A percentile compares a stretch with the other conserved stretches of the same genome.
phyloP scores from a whole-genome alignment of 2,797 vertebrate genomes.

The Micromesistius poutassou region DNA sequence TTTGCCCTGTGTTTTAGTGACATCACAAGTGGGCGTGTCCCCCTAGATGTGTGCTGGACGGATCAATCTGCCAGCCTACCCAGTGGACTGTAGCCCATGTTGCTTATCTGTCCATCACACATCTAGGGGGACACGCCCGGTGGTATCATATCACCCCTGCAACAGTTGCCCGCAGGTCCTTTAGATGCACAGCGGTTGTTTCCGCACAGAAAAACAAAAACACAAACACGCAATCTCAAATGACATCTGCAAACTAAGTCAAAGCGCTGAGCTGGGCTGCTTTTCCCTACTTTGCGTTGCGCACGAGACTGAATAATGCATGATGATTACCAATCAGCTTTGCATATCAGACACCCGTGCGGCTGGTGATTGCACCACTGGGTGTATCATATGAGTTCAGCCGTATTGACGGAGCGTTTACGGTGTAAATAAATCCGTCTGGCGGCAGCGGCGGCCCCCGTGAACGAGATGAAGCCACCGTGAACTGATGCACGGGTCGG shows the following conservation, averaged over 20 bases:
- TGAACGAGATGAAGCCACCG: conserved; percentile 21
- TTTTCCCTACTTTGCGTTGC: neutral
- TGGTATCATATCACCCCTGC: too few relatives aligned
- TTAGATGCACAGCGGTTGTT: neutral
- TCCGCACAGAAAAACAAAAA: neutral
- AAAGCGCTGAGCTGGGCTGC: too few relatives aligned
- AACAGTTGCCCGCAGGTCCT: neutral
- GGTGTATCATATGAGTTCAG: neutral
- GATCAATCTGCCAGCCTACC: too few relatives aligned
- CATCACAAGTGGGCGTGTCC: too few relatives aligned
- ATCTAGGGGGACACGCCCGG: too few relatives aligned
- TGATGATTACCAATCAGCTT: neutral
- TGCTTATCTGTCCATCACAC: too few relatives aligned
- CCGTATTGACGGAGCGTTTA: neutral
- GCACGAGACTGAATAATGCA: neutral
- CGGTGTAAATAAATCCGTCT: neutral
- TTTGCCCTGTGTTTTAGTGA: too few relatives aligned
- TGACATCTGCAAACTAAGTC: neutral
- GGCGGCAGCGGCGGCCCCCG: neutral
- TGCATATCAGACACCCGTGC: too few relatives aligned
- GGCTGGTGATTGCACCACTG: neutral
- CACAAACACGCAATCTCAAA: neutral
- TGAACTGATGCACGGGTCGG: neutral
- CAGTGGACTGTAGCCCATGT: too few relatives aligned
- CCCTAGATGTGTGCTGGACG: too few relatives aligned